phyloP scores from a whole-genome alignment of 2,113 vertebrate genomes.

The Pangasianodon hypophthalmus region DNA sequence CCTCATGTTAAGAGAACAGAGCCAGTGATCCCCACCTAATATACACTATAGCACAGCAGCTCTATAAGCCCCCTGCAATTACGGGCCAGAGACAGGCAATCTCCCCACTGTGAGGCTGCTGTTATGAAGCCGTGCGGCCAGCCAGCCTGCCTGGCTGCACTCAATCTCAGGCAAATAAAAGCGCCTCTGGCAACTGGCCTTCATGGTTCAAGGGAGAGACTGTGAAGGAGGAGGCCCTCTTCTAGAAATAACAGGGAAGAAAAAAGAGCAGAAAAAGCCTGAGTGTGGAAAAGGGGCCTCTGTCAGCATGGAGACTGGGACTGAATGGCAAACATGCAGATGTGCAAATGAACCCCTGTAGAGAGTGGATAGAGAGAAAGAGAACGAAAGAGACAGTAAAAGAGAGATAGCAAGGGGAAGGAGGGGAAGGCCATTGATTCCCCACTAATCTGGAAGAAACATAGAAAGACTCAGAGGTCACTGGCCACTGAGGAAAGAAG shows the following conservation, averaged over 20 bases:
- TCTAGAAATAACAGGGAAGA: conserved; percentile 35
- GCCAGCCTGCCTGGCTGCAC: conserved; percentile 52
- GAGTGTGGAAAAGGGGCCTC: conserved; percentile 41
- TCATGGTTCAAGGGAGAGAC: conserved; percentile 45
- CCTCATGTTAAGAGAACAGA: conserved; percentile 20
- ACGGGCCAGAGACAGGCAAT: conserved; percentile 53
- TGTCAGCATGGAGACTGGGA: conserved; percentile 46
- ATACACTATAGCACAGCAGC: conserved; percentile 30
- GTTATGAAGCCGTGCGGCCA: conserved; percentile 43
- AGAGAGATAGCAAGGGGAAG: conserved; percentile 12
- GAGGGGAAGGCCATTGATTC: background rate
- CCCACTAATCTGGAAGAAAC: conserved; percentile 19
- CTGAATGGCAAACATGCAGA: conserved; percentile 55
- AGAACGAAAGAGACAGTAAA: background rate
- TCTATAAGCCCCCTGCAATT: conserved; percentile 47
- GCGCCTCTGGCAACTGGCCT: conserved; percentile 51
- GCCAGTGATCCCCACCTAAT: conserved; percentile 25
- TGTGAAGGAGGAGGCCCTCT: conserved; percentile 40
- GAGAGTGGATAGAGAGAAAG: conserved; percentile 27
- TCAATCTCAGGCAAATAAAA: conserved; percentile 56
- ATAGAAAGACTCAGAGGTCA: conserved; percentile 37
- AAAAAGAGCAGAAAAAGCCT: conserved; percentile 18
- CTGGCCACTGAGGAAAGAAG: conserved; percentile 31
- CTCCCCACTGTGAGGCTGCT: conserved; percentile 37
- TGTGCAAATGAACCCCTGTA: conserved; percentile 54